Conservation (phyloP, 2,797 vertebrate species). For the Limosa lapponica region DNA sequence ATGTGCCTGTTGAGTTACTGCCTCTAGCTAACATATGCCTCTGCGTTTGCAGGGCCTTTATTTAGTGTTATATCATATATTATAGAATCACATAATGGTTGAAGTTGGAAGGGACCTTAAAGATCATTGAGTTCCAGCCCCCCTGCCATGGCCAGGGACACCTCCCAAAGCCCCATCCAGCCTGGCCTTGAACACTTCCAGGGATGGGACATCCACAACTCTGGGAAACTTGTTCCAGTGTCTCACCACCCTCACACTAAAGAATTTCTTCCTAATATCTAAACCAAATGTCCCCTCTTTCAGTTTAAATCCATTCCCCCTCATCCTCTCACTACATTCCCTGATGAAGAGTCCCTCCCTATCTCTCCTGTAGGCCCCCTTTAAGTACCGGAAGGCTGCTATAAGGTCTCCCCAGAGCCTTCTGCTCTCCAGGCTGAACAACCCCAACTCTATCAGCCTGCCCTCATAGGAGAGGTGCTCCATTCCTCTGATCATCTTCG, state of each 20-base stretch:
- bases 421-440: not conserved
- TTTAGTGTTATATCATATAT: not conserved
- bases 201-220: not conserved
- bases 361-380: not conserved
- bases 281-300: not conserved
- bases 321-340: not conserved
- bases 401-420: not conserved
- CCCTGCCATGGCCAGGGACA: not conserved
- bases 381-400: not conserved
- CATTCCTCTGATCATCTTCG: not conserved
- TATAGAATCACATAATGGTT: not conserved
- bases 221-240: not conserved
- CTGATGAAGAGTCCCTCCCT: not conserved
- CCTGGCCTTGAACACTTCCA: not conserved
- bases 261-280: not conserved
- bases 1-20: not conserved
- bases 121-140: not conserved
- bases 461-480: not conserved
- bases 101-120: not conserved
- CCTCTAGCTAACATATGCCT: not conserved
- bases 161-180: not conserved
- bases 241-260: not conserved
- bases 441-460: not conserved
- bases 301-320: not conserved
- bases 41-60: not conserved